Conservation (phyloP, 2,888 invertebrate species). For the Chrysomela aeneicollis region DNA sequence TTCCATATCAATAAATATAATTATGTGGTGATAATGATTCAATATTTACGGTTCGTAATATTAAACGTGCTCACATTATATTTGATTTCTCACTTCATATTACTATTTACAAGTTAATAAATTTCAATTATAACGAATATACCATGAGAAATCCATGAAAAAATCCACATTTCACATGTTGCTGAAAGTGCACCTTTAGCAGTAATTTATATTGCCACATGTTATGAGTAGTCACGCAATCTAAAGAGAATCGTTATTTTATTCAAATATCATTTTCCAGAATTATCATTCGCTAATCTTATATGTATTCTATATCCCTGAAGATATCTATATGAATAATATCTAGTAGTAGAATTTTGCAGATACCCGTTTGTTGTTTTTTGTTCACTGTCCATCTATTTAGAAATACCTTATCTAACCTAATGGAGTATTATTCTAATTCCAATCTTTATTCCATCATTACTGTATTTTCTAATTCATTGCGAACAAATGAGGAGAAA, state of each 20-base stretch:
- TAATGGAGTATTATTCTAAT: too few relatives aligned
- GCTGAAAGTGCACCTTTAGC: neutral
- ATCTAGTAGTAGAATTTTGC: too few relatives aligned
- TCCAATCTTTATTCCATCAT: too few relatives aligned
- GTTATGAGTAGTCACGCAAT: constrained; percentile 5
- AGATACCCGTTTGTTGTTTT: too few relatives aligned
- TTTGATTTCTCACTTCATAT: neutral
- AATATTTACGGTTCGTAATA: neutral
- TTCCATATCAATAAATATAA: neutral
- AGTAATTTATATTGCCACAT: neutral
- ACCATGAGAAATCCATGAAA: neutral
- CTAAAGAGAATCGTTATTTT: neutral
- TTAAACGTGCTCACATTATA: constrained; percentile 3
- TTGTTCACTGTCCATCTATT: too few relatives aligned
- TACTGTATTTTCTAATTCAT: too few relatives aligned
- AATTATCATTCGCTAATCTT: neutral
- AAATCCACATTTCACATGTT: neutral
- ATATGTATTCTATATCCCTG: neutral
- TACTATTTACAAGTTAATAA: constrained; percentile 5
- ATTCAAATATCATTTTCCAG: neutral
- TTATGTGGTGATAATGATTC: neutral
- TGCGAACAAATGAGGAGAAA: too few relatives aligned
- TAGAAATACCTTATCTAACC: too few relatives aligned
- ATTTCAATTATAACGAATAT: constrained; percentile 3
- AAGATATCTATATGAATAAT: too few relatives aligned